Percentiles rank a stretch among this genome's conserved stretches.
These are phyloP conservation scores for Labeo calbasu DNA, from an alignment of 2,797 vertebrate genomes.

Conservation along the genomic window DNA sequence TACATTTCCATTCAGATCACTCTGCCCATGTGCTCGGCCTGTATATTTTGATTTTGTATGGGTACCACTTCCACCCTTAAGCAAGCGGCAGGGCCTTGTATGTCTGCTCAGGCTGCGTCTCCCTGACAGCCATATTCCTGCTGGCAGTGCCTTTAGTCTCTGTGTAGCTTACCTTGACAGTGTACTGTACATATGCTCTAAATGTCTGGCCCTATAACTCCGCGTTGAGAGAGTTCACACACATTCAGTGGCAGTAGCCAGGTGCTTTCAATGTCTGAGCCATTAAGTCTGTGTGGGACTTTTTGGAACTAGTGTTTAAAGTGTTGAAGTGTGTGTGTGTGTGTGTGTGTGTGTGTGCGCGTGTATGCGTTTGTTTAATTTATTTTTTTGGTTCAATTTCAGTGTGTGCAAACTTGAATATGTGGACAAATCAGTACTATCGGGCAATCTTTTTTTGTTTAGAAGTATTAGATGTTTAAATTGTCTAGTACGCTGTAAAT, in stretches of 20 bases:
- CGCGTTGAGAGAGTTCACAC: constrained; percentile 28
- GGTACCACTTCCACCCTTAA: constrained; percentile 19
- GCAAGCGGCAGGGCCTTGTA: not conserved
- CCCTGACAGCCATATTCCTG: constrained; percentile 62
- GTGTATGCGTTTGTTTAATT: constrained; percentile 68
- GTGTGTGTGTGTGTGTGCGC: constrained; percentile 51
- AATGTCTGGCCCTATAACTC: constrained; percentile 43
- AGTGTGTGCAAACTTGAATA: constrained; percentile 63
- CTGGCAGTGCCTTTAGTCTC: constrained; percentile 82
- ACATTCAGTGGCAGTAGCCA: constrained; percentile 38
- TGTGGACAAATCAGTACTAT: constrained; percentile 72
- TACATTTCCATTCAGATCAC: not conserved
- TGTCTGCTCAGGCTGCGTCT: constrained; percentile 58
- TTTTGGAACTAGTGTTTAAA: constrained; percentile 22
- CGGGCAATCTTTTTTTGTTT: constrained; percentile 69
- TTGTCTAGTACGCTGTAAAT: constrained; percentile 78
- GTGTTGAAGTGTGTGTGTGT: constrained; percentile 33
- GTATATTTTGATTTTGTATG: constrained; percentile 13
- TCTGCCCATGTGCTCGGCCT: constrained; percentile 34
- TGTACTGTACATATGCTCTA: constrained; percentile 64
- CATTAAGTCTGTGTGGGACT: constrained; percentile 29
- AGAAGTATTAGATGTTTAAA: constrained; percentile 69
- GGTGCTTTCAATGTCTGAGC: constrained; percentile 47
- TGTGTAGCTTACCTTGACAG: constrained; percentile 64
- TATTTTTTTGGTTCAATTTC: constrained; percentile 72